Evolutionary conservation across 2,113 vertebrate genomes (phyloP).

Genomic region (Hystrix brachyura): DNA sequence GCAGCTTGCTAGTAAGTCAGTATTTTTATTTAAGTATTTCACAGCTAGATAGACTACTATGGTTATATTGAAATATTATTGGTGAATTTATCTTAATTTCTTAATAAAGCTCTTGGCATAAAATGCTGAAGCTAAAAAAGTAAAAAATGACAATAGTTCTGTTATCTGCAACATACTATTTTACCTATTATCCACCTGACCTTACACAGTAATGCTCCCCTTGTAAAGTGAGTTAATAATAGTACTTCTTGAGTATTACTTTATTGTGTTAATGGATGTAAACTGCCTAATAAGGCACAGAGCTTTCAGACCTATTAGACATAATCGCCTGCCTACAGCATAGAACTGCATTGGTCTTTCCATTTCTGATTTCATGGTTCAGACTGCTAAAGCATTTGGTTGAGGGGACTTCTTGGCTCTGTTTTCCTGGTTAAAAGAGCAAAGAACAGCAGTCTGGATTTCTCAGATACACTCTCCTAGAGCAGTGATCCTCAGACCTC

Average conservation of each 20-base stretch:
- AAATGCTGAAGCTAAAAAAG: neutral
- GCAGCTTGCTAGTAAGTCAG: neutral
- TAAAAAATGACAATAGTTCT: neutral
- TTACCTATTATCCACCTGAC: neutral
- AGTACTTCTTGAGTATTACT: neutral
- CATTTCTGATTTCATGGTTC: neutral
- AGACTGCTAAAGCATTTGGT: neutral
- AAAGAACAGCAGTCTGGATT: neutral
- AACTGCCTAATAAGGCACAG: neutral
- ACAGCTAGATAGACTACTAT: neutral
- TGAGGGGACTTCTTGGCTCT: neutral
- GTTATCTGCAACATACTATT: neutral
- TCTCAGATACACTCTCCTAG: neutral
- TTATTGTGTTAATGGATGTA: neutral
- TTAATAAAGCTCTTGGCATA: neutral
- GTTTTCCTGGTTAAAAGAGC: neutral
- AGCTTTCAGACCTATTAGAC: neutral
- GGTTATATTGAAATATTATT: neutral
- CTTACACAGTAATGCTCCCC: neutral
- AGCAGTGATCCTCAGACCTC: neutral
- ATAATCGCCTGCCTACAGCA: neutral
- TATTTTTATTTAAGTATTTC: constrained; percentile 2
- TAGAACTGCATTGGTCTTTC: neutral
- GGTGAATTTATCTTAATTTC: constrained; percentile 16
- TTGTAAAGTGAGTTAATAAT: neutral